Evolutionary conservation across 1,140 invertebrate genomes (phyloP).

Genomic region (Phortica variegata): DNA sequence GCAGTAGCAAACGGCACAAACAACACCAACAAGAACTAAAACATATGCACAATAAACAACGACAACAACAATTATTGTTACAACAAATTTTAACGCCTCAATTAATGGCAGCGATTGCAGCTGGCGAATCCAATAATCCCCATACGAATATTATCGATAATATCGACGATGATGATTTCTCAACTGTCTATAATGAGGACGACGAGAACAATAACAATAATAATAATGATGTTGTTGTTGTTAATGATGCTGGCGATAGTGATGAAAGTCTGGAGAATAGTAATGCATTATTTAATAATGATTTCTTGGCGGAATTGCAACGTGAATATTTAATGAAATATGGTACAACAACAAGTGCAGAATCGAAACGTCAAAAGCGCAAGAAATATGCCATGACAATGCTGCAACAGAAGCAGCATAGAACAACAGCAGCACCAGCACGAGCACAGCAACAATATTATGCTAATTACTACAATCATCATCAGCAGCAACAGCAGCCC

Average conservation of each 20-base stretch:
- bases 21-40: neutral
- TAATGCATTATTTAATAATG: conserved; percentile 30
- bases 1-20: neutral
- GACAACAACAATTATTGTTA: conserved; percentile 24
- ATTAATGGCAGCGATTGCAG: conserved; percentile 17
- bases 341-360: conserved; percentile 9
- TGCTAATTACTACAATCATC: no score
- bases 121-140: neutral
- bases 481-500: no score
- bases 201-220: conserved; percentile 1
- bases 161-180: neutral
- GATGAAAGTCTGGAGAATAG: conserved; percentile 21
- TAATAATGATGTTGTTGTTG: neutral
- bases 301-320: conserved; percentile 41
- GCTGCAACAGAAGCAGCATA: no score
- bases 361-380: conserved; percentile 19
- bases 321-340: conserved; percentile 32
- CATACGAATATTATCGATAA: neutral
- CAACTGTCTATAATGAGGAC: no score
- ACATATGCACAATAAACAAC: neutral
- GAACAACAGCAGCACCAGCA: neutral
- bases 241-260: neutral
- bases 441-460: neutral
- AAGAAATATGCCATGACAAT: conserved; percentile 18
- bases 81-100: conserved; percentile 36